Evolutionary conservation across 2,888 invertebrate species (phyloP).

Genomic region (Rotaria macrura): DNA sequence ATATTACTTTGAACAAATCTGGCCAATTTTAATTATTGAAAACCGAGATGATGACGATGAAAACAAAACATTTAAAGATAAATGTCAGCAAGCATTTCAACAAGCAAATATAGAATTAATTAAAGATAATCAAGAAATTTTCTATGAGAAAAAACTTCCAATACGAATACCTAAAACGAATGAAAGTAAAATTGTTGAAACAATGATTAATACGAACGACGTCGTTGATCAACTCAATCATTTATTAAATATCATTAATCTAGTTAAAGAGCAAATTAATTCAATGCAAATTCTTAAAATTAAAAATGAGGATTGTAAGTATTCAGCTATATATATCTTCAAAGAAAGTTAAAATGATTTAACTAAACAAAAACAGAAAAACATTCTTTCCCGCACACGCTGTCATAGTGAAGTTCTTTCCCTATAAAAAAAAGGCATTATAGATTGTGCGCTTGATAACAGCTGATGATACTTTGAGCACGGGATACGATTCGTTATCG

Average conservation of each 20-base stretch:
- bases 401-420: too few relatives aligned
- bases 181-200: background rate
- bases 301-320: background rate
- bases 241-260: background rate
- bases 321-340: too few relatives aligned
- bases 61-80: background rate
- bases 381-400: too few relatives aligned
- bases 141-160: too few relatives aligned
- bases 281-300: background rate
- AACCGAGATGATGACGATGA: background rate
- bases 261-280: background rate
- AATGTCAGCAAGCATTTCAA: constrained; percentile 4
- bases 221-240: background rate
- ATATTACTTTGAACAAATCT: background rate
- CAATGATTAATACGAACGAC: background rate
- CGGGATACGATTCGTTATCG: too few relatives aligned
- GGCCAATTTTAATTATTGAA: background rate
- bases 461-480: too few relatives aligned
- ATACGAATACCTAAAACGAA: background rate
- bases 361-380: too few relatives aligned
- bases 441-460: too few relatives aligned
- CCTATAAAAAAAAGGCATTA: too few relatives aligned
- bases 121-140: background rate
- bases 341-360: too few relatives aligned
- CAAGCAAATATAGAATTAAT: constrained; percentile 10